Conservation (phyloP, 2,797 vertebrate genomes). For the Adelosebastes latens region DNA sequence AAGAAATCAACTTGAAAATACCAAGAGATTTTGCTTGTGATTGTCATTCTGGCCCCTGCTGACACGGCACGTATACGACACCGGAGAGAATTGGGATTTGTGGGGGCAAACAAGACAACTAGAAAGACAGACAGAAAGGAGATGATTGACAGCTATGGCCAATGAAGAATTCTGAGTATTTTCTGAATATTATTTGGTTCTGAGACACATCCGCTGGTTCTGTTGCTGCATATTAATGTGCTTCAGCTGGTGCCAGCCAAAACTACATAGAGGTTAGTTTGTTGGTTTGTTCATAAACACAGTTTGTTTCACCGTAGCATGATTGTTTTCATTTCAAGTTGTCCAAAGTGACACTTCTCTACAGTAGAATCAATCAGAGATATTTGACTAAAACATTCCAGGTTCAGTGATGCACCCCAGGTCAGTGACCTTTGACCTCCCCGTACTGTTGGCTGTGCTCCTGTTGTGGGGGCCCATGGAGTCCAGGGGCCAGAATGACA, state of each 20-base stretch:
- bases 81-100: conserved; percentile 47
- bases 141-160: conserved; percentile 38
- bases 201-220: background rate
- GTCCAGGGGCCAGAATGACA: conserved; percentile 83
- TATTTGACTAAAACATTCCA: conserved; percentile 1
- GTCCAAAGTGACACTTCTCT: conserved; percentile 45
- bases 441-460: conserved; percentile 60
- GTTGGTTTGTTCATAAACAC: background rate
- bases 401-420: conserved; percentile 59
- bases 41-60: conserved; percentile 48
- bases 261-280: background rate
- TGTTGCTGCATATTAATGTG: background rate
- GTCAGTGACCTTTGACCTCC: conserved; percentile 46
- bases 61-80: conserved; percentile 34
- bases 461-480: conserved; percentile 67
- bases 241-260: background rate
- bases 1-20: conserved; percentile 57
- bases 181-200: background rate
- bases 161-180: conserved; percentile 23
- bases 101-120: background rate
- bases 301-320: conserved; percentile 28
- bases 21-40: conserved; percentile 34
- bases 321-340: conserved; percentile 22
- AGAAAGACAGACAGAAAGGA: conserved; percentile 2
- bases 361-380: background rate